These are phyloP conservation scores for Steinernema scapterisci DNA, from an alignment of 2,888 invertebrate genomes.

Conservation along the genomic window DNA sequence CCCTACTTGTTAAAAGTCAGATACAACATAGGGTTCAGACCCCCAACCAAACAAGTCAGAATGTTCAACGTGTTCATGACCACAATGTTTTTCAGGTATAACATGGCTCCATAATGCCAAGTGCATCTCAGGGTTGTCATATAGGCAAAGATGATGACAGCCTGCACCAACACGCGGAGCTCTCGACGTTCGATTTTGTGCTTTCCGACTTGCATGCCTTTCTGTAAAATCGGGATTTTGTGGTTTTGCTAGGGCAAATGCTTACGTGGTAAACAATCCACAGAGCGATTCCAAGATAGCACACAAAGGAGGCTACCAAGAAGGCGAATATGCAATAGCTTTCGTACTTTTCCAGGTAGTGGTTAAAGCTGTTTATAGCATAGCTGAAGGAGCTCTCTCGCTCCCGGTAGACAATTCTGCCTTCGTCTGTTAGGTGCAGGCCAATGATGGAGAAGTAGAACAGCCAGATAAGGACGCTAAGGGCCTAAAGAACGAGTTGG, in stretches of 20 bases:
- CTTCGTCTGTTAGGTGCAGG: constrained; percentile 4
- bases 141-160: neutral
- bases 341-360: neutral
- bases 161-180: neutral
- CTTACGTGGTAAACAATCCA: constrained; percentile 16
- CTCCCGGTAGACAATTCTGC: neutral
- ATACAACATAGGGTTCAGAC: constrained; percentile 7
- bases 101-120: neutral
- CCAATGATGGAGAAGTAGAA: neutral
- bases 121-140: neutral
- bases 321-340: neutral
- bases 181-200: neutral
- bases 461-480: neutral
- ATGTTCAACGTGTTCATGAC: neutral
- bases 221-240: neutral
- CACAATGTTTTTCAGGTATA: neutral
- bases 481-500: neutral
- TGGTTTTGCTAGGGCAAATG: neutral
- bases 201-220: neutral
- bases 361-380: neutral
- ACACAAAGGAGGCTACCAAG: neutral
- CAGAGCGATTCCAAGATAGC: neutral
- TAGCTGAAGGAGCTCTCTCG: constrained; percentile 13
- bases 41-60: neutral
- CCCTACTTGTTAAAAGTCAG: neutral